Percentiles rank a stretch among this genome's conserved stretches.
Conservation (phyloP, 2,113 vertebrate species). For the Ceyx margarethae region DNA sequence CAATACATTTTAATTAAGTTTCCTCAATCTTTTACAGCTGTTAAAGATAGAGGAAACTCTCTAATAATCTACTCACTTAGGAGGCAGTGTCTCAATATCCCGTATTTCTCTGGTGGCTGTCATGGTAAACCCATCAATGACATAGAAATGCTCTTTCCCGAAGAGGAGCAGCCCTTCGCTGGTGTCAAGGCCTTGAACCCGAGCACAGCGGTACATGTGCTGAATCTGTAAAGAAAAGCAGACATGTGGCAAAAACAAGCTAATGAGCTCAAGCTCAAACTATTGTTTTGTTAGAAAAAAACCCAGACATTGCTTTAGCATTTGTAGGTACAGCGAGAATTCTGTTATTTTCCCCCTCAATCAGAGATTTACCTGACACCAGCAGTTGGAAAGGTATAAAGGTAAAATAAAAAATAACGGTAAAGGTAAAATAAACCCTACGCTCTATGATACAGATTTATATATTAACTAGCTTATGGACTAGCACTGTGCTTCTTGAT, state of each 20-base stretch:
- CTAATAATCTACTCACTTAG: constrained; percentile 80
- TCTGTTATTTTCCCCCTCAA: neutral
- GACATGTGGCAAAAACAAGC: neutral
- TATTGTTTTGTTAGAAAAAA: neutral
- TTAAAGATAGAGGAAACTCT: neutral
- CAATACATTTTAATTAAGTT: too few species aligned
- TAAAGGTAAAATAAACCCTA: neutral
- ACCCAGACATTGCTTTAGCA: neutral
- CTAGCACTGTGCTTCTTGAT: neutral
- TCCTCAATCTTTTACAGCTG: neutral
- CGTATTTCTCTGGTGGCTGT: constrained; percentile 94
- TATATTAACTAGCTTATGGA: neutral
- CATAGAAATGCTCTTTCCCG: constrained; percentile 98
- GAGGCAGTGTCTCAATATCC: constrained; percentile 94
- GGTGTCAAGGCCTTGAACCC: constrained; percentile 96
- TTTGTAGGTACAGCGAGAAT: neutral
- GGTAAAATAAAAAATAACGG: too few species aligned
- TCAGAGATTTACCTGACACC: neutral
- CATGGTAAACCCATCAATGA: constrained; percentile 99
- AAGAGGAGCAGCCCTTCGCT: constrained; percentile 96
- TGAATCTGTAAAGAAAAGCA: constrained; percentile 83
- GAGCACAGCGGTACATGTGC: constrained; percentile 97
- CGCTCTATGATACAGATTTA: neutral
- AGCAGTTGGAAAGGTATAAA: neutral
- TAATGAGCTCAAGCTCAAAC: neutral